Conservation (phyloP, 2,113 vertebrate genomes). For the Sula dactylatra region DNA sequence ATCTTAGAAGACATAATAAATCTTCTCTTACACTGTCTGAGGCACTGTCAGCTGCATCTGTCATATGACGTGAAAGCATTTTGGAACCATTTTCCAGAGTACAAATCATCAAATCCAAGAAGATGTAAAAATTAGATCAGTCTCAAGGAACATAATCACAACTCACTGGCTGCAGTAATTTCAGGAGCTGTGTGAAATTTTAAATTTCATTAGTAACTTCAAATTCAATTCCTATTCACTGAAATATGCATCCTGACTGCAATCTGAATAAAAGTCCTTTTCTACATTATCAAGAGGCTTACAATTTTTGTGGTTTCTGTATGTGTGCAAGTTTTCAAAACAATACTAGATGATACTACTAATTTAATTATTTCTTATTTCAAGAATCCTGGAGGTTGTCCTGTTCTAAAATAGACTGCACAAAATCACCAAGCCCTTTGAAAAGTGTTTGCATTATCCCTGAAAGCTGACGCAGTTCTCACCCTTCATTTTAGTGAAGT, state of each 20-base stretch:
- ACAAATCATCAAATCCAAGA: slow-evolving; percentile 5
- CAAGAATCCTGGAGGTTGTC: not conserved
- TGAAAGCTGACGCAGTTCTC: not conserved
- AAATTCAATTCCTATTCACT: not conserved
- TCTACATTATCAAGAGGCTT: not conserved
- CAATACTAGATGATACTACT: not conserved
- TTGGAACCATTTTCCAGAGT: not conserved
- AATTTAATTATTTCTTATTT: not conserved
- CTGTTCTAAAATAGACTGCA: not conserved
- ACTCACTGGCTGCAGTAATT: not conserved
- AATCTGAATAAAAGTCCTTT: not conserved
- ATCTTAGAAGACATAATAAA: not conserved
- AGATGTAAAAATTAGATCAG: slow-evolving; percentile 3
- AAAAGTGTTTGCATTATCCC: not conserved
- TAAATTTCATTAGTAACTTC: not conserved
- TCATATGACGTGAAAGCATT: not conserved
- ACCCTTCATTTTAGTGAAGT: not conserved
- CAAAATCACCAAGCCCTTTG: not conserved
- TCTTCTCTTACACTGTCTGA: not conserved
- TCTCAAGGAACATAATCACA: not conserved
- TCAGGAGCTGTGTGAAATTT: not conserved
- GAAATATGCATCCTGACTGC: not conserved
- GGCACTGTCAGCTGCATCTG: not conserved
- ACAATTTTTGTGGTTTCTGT: not conserved
- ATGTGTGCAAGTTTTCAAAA: not conserved